phyloP scores from a whole-genome alignment of 2,888 invertebrate genomes.

The Nemapogon koenigi region DNA sequence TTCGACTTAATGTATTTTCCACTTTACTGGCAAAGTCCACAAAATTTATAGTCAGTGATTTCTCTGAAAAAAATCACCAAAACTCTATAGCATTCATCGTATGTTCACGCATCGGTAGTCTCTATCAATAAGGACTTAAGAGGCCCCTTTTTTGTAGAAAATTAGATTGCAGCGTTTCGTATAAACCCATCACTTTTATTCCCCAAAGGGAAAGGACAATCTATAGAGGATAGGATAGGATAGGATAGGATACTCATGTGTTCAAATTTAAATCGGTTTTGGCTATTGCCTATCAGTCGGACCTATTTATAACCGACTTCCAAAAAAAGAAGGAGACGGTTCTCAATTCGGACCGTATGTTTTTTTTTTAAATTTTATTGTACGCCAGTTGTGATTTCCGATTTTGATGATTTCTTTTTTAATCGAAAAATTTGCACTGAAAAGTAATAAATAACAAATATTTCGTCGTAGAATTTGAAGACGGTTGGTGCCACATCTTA shows the following conservation, averaged over 20 bases:
- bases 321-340: too few relatives aligned
- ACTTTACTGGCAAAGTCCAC: conserved; percentile 1
- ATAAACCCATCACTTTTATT: conserved; percentile 2
- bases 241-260: background rate
- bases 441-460: too few relatives aligned
- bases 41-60: conserved; percentile 1
- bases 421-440: too few relatives aligned
- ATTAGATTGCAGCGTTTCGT: conserved; percentile 2
- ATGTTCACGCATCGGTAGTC: background rate
- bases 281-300: too few relatives aligned
- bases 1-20: conserved; percentile 5
- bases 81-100: background rate
- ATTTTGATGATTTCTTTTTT: too few relatives aligned
- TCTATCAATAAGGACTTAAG: background rate
- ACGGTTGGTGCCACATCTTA: too few relatives aligned
- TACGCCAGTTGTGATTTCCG: too few relatives aligned
- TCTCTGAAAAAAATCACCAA: background rate
- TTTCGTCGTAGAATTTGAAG: too few relatives aligned
- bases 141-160: conserved; percentile 2
- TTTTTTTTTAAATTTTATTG: too few relatives aligned
- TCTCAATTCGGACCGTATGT: too few relatives aligned
- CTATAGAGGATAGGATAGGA: background rate
- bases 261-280: too few relatives aligned
- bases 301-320: too few relatives aligned
- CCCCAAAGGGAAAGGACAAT: background rate